Evolutionary conservation across 1,140 invertebrate species (phyloP), one percentile per base, ranked within the genome.

Genomic region (Lycorma delicatula): DNA sequence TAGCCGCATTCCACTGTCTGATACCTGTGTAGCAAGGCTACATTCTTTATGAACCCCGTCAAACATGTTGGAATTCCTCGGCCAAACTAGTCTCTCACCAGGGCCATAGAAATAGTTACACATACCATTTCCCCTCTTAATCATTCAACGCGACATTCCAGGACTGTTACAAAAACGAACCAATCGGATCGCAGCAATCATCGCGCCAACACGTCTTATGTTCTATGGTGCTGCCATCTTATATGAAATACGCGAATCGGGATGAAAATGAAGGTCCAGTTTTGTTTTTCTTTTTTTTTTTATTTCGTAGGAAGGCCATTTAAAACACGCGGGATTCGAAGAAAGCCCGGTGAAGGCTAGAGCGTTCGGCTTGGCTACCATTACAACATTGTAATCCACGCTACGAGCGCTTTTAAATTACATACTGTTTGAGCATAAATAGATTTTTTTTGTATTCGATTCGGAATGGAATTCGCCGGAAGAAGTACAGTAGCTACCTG

Each of bases 61-160:
- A 44, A 44, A 44, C 41, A 44, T 44, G 41, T 44, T 44, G 41
- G 41, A 44, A 44, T 44, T 44, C 41, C 41, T 44, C 41, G 41
- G 41, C 41, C 41, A 44, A 44, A 44, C 41, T 44, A 44, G 41
- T 44, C 41, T 44, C 41, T 44, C 41, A 44, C 41, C 41, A 44
- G 41, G 41, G 41, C 41, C 41, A 22, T 44, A 44, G 41, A 44
- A 44, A 44, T 44, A 44, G 41, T 44, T 44, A 44, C 41, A 44
- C 41, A 44, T 44, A 44, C 41, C 41, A 44, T 44, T 44, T 44
- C 41, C 41, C 41, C 41, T 44, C 41, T 44, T 44, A 44, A 44
- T 44, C 41, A 44, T 44, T 44, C 41, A 44, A 44, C 41, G 23
- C 41, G 13, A 44, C 41, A 44, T 44, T 44, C 41, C 41, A 44